Conservation (phyloP, 30 jellyfish, hydroid and myxozoan genomes). For the Sanderia malayensis region DNA sequence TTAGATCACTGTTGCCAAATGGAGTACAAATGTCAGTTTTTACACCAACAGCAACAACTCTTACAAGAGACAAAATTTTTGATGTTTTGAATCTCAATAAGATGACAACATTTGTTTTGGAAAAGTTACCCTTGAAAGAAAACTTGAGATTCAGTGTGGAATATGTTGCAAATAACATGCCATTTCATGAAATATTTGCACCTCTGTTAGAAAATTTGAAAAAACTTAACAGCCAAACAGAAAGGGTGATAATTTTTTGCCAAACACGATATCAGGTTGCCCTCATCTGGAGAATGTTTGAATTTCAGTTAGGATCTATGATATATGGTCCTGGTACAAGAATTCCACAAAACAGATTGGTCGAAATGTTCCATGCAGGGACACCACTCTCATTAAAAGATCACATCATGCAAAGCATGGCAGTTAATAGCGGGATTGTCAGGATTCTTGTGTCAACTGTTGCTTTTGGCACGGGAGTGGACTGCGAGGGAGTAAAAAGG, state of each 20-base stretch:
- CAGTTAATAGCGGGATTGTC: not conserved
- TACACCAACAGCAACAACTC: not conserved
- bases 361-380: slow-evolving; percentile 25
- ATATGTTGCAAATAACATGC: not conserved
- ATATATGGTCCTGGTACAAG: slow-evolving; percentile 10
- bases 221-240: not conserved
- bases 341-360: not conserved
- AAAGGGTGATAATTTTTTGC: slow-evolving; percentile 4
- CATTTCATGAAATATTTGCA: not conserved
- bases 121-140: not conserved
- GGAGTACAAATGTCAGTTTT: not conserved
- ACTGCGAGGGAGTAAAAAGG: slow-evolving; percentile 12
- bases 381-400: slow-evolving; percentile 5
- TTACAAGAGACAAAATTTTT: not conserved
- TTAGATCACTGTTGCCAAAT: not conserved
- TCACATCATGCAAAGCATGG: slow-evolving; percentile 17
- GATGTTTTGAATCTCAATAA: not conserved
- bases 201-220: not conserved
- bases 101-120: not conserved
- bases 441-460: slow-evolving; percentile 14
- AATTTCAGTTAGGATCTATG: slow-evolving; percentile 14
- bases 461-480: slow-evolving; percentile 18
- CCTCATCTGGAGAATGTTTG: slow-evolving; percentile 17
- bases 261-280: slow-evolving; percentile 20
- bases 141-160: not conserved